Base-by-base conservation (phyloP, 2,888 invertebrate species). In the Malachius bipustulatus region DNA sequence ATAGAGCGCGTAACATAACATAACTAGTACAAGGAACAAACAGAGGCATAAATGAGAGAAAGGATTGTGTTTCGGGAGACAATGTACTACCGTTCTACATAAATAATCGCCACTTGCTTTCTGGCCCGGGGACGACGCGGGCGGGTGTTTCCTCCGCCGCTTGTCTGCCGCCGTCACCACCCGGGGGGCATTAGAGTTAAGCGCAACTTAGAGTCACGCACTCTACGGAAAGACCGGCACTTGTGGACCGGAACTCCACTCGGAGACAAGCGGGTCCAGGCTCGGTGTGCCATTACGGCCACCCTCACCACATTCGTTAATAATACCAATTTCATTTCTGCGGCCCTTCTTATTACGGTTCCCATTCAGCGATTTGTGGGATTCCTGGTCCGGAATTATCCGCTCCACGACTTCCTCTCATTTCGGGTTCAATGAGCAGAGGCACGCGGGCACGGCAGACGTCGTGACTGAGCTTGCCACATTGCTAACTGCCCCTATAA, bases 171-270 rank as follows among this genome's bases (percentile, higher is more conserved):
- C n/a, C n/a, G n/a, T n/a, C n/a, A n/a, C n/a, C n/a, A n/a, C n/a
- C 24, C 24, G 6, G 24, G 24, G n/a, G 24, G 24, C 24, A 19
- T 19, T 19, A 19, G 6, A 19, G 24, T 19, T 19, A 19, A 19
- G 6, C 24, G 24, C 24, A 19, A 19, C 24, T 19, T 19, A 32
- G 26, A 39, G 33, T 34, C 39, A 39, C 39, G 39, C 39, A 39
- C 34, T 39, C 26, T 38, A 32, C 35, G 35, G 38, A 35, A 39
- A 39, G 32, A 39, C 31, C 34, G 14, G 34, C 35, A 32, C 37
- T 40, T 40, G 40, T 40, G 34, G 37, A 40, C 40, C 37, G 37
- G 40, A 34, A 40, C 14, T 24, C 32, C 34, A 14, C 30, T 36
- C 29, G 31, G 30, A 33, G 33, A 33, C 32, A 28, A 33, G 30